Conservation (phyloP, 1,140 invertebrate species). For the Apis florea region DNA sequence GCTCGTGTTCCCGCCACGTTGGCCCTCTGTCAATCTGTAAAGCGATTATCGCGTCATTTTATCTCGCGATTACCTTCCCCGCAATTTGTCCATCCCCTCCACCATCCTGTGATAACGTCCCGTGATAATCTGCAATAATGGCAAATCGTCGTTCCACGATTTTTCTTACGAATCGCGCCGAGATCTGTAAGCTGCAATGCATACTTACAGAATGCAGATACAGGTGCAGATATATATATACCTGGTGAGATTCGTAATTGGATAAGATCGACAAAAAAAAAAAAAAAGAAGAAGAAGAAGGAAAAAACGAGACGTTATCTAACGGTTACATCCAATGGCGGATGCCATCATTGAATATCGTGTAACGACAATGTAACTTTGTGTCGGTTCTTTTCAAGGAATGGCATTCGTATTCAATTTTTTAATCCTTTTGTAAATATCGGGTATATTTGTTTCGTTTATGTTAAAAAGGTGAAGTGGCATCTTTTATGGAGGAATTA, state of each 20-base stretch:
- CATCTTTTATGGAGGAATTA: too few species aligned
- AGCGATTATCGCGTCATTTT: slow-evolving; percentile 45
- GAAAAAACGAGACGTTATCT: not conserved
- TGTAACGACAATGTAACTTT: not conserved
- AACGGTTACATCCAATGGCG: not conserved
- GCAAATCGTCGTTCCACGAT: not conserved
- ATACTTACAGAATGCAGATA: too few species aligned
- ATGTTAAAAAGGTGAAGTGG: too few species aligned
- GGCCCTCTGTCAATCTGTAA: slow-evolving; percentile 32
- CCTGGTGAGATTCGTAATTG: slow-evolving; percentile 1
- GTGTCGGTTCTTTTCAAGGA: too few species aligned
- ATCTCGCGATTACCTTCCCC: slow-evolving; percentile 12
- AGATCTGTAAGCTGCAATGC: not conserved
- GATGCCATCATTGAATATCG: not conserved
- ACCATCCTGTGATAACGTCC: too few species aligned
- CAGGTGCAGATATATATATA: too few species aligned
- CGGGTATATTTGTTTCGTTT: too few species aligned
- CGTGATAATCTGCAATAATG: not conserved
- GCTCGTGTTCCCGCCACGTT: not conserved
- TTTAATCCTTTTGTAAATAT: too few species aligned
- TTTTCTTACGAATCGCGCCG: not conserved
- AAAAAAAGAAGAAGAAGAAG: too few species aligned
- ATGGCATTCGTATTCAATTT: too few species aligned
- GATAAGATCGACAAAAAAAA: not conserved
- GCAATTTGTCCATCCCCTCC: slow-evolving; percentile 13